phyloP scores from a whole-genome alignment of 2,888 invertebrate species.

The Philereme vetulata region DNA sequence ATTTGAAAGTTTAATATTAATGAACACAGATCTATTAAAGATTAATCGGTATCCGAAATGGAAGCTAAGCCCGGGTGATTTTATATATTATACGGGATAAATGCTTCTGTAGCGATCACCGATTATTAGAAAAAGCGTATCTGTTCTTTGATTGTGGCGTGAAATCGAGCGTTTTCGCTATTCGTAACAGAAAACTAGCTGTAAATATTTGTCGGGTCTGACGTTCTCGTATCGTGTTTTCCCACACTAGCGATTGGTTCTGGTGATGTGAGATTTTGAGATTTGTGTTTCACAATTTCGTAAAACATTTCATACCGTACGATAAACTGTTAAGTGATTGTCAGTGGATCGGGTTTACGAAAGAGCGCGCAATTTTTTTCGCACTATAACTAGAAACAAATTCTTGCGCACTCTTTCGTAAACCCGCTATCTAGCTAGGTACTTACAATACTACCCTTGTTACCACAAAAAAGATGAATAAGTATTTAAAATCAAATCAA shows the following conservation, averaged over 20 bases:
- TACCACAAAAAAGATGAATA: no score
- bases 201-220: conserved; percentile 41
- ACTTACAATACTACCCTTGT: no score
- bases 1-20: conserved; percentile 32
- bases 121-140: conserved; percentile 74
- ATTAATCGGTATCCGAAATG: conserved; percentile 36
- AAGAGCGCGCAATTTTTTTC: no score
- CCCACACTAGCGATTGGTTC: conserved; percentile 42
- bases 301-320: not conserved
- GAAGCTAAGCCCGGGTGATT: conserved; percentile 29
- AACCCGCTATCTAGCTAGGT: no score
- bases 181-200: conserved; percentile 32
- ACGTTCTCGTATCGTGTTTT: conserved; percentile 39
- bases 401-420: no score
- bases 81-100: conserved; percentile 36
- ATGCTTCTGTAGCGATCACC: conserved; percentile 74
- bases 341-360: not conserved
- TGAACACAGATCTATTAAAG: conserved; percentile 31
- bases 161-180: conserved; percentile 37
- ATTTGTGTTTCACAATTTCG: conserved; percentile 10
- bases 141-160: conserved; percentile 45
- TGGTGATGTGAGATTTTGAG: conserved; percentile 15
- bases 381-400: no score
- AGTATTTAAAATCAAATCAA: no score
- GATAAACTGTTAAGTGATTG: not conserved